phyloP scores from a whole-genome alignment of 1,140 invertebrate species.

The Apis florea region DNA sequence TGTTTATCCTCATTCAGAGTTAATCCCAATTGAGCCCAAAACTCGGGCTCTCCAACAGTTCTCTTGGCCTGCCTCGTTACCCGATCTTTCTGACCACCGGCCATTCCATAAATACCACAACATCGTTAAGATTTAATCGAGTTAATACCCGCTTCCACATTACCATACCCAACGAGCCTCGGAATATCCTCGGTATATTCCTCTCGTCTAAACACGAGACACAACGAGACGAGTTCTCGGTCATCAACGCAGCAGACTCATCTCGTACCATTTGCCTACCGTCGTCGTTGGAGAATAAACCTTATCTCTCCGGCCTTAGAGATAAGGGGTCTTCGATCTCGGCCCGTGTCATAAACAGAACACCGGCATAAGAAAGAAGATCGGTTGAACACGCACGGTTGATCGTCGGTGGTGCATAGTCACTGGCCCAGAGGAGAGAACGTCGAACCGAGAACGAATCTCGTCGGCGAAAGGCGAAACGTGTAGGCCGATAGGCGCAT shows the following conservation, averaged over 20 bases:
- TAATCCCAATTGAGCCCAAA: not conserved
- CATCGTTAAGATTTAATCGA: conserved; percentile 22
- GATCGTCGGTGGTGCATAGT: not conserved
- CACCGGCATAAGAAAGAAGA: conserved; percentile 30
- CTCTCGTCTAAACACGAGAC: not conserved
- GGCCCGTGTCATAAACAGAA: conserved; percentile 19
- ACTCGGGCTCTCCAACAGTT: not conserved
- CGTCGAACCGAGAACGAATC: conserved; percentile 35
- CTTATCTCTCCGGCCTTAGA: conserved; percentile 20
- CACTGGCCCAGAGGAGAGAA: not conserved
- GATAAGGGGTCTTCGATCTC: conserved; percentile 60
- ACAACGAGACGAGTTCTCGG: not conserved
- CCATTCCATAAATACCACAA: not conserved
- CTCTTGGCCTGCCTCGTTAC: no score
- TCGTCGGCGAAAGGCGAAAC: conserved; percentile 56
- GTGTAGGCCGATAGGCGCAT: conserved; percentile 30
- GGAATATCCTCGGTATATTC: not conserved
- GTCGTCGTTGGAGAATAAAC: conserved; percentile 5
- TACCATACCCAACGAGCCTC: not conserved
- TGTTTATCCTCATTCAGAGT: no score
- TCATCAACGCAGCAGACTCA: conserved; percentile 18
- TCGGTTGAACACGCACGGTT: conserved; percentile 13
- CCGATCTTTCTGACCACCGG: not conserved
- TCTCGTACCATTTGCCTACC: not conserved
- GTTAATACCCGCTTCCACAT: no score